Base-by-base conservation (phyloP, 1,140 invertebrate genomes). In the Diachasmimorpha longicaudata region DNA sequence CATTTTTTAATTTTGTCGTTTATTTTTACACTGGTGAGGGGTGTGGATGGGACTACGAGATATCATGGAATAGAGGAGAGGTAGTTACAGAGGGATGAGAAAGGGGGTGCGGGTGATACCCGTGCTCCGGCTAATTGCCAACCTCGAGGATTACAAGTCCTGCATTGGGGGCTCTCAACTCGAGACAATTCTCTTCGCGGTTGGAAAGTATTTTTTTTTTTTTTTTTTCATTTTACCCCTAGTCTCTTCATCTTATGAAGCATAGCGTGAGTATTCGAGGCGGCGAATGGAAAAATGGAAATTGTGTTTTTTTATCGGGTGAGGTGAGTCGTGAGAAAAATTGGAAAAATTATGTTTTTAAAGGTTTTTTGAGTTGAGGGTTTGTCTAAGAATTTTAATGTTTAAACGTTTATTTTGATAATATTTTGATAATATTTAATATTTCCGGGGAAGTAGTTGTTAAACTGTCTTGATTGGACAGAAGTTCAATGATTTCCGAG, bases 1-100 rank as follows among this genome's bases (percentile, higher is more conserved):
- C 80, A 80, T 79, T 84, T 82, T 84, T 83, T 80, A 84, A 85
- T 85, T 83, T 74, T 78, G 78, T 82, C 79, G 80, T 83, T 83
- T 83, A 76, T 82, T 79, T 78, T 72, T 23, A 46, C 46, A 10
- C 39, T 21, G 52, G 42, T n/a, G 63, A 37, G 58, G 67, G 48
- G 48, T 76, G 72, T 39, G 70, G 25, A 68, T 19, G 55, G 68
- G 39, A 46, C 39, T 72, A 48, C 16, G 39, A 46, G 21, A 72
- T 55, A 48, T 48, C 46, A 19, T 73, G 76, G 70, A 78, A 81
- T 55, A 36, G 19, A 6, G 68, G 11, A 39, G 72, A 48, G 68
- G 55, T 23, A 46, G 68, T 76, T 39, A 36, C 14, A 55, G 66
- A 9, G 67, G 66, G 13, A 23, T 23, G 68, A 48, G 31, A 31